Evolutionary conservation across 2,113 vertebrate species (phyloP), one percentile per base, ranked within the genome.

Genomic region (Alligator mississippiensis): DNA sequence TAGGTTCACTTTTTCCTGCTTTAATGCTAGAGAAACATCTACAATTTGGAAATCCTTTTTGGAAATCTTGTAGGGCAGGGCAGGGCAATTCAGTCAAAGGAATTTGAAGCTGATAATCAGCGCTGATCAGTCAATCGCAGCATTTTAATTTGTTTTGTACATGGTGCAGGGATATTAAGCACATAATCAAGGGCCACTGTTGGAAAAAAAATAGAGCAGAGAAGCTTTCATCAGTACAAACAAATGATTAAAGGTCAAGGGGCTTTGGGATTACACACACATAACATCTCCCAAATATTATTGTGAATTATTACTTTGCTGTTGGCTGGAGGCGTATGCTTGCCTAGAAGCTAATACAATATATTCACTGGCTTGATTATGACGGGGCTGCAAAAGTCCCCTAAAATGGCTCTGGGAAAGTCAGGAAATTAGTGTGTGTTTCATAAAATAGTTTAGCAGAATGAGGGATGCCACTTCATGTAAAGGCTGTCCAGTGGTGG

Each of bases 171-270:
- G 82, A 90, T 28, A 59, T 54, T 7, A 81, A 93, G 16, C 60
- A 59, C 30, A 27, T 81, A 79, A 90, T 81, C 76, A 82, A 80
- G 77, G 30, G 79, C n/a, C 19, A 72, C 21, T 58, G 87, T 28
- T 9, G 60, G 11, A 34, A 90, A 59, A 38, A 59, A 38, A 1
- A 0, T 38, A 54, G 84, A 91, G 83, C 61, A 15, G 30, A 18
- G 54, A 82, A 74, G 61, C 55, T 95, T 80, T 83, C 81, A 19
- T 63, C 90, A 94, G 47, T 1, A 1, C 57, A 25, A 76, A 74
- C 68, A 63, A 90, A 80, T n/a, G 59, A 86, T 4, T 76, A 92
- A 90, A 92, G 83, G 85, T 89, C 80, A 88, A 10, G 89, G 87
- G 80, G 75, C 84, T 88, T 79, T 1, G 1, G 19, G 75, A 77